Conservation (phyloP, 2,113 vertebrate genomes). For the Cichladusa arquata region DNA sequence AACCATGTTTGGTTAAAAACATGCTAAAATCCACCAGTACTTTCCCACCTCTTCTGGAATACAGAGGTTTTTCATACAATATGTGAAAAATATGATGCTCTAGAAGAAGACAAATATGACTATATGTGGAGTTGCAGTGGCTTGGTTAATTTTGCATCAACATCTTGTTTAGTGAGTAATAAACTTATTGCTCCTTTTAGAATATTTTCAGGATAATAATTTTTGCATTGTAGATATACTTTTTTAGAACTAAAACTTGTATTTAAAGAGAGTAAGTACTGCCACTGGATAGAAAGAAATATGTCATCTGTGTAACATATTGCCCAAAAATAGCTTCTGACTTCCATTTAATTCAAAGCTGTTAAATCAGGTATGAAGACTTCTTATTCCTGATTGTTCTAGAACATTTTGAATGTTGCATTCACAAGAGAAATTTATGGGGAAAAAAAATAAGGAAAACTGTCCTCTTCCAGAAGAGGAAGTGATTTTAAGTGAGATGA, state of each 20-base stretch:
- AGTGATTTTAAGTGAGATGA: not conserved
- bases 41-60: not conserved
- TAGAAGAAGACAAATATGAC: not conserved
- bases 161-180: not conserved
- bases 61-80: not conserved
- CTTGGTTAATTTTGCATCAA: not conserved
- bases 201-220: not conserved
- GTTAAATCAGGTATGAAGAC: not conserved
- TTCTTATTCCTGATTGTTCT: not conserved
- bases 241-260: not conserved
- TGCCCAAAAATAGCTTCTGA: not conserved
- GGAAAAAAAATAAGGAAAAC: not conserved
- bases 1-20: not conserved
- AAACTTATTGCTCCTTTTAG: not conserved
- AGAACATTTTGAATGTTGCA: not conserved
- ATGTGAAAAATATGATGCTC: not conserved
- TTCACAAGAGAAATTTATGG: not conserved
- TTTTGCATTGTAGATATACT: not conserved
- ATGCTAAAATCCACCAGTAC: not conserved
- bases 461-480: not conserved
- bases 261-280: not conserved
- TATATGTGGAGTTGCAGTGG: not conserved
- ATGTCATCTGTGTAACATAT: not conserved
- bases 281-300: not conserved
- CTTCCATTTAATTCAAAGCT: not conserved